A percentile compares a stretch with the other conserved stretches of the same genome.
phyloP scores from a whole-genome alignment of 2,888 invertebrate species.

The Eremobia ochroleuca region DNA sequence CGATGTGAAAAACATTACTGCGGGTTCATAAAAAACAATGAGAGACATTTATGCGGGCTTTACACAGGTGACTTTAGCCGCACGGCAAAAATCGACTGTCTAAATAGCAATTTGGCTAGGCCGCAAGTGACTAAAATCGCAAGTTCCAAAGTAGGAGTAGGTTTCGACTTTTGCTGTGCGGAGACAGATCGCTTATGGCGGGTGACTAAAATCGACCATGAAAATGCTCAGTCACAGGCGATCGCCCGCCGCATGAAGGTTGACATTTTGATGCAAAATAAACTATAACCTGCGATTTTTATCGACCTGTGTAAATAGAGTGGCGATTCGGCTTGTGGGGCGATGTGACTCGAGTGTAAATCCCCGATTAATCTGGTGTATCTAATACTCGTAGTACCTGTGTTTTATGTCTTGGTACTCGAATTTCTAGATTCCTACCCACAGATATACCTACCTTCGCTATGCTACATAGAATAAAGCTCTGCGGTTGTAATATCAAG shows the following conservation, averaged over 20 bases:
- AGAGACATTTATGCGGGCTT: background rate
- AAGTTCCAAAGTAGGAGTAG: background rate
- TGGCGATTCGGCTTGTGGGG: background rate
- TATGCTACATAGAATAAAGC: background rate
- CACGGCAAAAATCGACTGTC: background rate
- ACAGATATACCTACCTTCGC: background rate
- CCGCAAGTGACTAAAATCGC: background rate
- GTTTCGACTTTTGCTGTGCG: background rate
- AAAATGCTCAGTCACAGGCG: background rate
- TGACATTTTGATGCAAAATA: background rate
- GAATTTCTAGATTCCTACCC: background rate
- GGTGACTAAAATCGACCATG: too few species aligned
- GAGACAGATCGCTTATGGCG: background rate
- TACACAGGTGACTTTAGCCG: background rate
- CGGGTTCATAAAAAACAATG: background rate
- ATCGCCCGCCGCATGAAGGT: background rate
- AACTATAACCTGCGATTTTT: background rate
- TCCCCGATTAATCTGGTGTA: background rate
- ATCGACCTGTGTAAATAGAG: background rate
- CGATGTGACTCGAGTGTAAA: background rate
- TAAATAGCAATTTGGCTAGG: background rate
- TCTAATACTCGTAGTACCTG: too few species aligned
- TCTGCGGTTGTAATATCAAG: slow-evolving; percentile 5
- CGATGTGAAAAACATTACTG: background rate
- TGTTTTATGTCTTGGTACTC: background rate